phyloP scores from a whole-genome alignment of 2,888 invertebrate species.

The Pegoplata infirma region DNA sequence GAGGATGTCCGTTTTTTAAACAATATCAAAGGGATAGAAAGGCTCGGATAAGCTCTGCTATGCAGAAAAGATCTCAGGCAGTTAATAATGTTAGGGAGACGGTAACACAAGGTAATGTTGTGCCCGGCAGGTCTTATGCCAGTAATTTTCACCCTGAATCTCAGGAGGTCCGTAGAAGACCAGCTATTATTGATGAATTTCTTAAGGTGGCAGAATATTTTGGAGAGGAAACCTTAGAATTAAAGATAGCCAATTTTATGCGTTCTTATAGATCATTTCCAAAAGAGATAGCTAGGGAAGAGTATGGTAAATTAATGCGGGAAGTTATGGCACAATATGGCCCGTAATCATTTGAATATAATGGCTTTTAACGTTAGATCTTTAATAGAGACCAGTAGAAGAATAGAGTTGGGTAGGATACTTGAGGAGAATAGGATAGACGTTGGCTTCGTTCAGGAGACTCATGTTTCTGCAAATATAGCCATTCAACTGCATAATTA shows the following conservation, averaged over 20 bases:
- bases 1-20: background rate
- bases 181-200: background rate
- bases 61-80: background rate
- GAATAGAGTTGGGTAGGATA: constrained; percentile 5
- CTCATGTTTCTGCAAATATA: background rate
- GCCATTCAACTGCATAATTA: background rate
- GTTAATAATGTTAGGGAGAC: background rate
- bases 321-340: constrained; percentile 3
- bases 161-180: background rate
- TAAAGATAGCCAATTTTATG: background rate
- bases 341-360: constrained; percentile 9
- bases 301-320: background rate
- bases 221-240: background rate
- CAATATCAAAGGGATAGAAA: background rate
- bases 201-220: background rate
- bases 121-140: background rate
- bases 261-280: background rate
- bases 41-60: background rate
- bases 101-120: too few species aligned
- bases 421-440: constrained; percentile 13
- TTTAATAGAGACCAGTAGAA: background rate
- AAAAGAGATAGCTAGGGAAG: background rate
- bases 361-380: background rate
- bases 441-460: constrained; percentile 11
- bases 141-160: background rate